Evolutionary conservation across 64 coral and sea anemone genomes (phyloP), one percentile per base, ranked within the genome.

Genomic region (Platygyra sinensis): DNA sequence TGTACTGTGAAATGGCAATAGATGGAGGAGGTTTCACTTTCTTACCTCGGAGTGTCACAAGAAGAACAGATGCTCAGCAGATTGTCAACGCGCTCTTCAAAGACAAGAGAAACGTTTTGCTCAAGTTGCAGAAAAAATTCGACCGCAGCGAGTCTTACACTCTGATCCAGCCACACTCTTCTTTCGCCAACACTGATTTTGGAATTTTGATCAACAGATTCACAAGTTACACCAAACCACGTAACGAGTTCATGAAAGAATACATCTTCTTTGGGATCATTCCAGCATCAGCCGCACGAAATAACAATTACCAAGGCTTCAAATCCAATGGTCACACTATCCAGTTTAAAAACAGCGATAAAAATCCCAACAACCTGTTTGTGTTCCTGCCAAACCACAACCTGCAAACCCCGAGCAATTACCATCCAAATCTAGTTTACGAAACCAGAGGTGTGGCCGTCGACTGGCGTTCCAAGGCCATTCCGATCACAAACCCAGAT

Each of bases 361-460:
- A 5, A 15, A 94, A 86, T 83, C 92, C 92, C 12, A 89, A 89
- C 79, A 89, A 77, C 72, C 64, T 76, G 24, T 94, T 75, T 39
- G 93, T 88, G 8, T 90, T 94, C 62, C 52, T 90, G 31, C 93
- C 93, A n/a, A 94, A 94, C 52, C 82, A 94, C 15, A 29, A 69
- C 0, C 69, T 87, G 17, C 82, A 74, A 55, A 33, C 62, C 75
- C 63, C 63, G 54, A 57, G 54, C 54, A 57, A 2, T 13, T 2
- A 57, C 15, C 1, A 12, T 57, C 10, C 15, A 9, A 57, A 11
- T 12, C 15, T 2, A 16, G 1, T 2, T 13, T 57, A 13, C 54
- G 54, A 57, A 57, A 16, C 10, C 54, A 6, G 0, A 7, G 75
- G 91, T 55, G 85, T 93, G 10, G 91, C 84, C 29, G 86, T 93